Conservation (phyloP, 2,113 vertebrate genomes). For the Ammodytes dubius region DNA sequence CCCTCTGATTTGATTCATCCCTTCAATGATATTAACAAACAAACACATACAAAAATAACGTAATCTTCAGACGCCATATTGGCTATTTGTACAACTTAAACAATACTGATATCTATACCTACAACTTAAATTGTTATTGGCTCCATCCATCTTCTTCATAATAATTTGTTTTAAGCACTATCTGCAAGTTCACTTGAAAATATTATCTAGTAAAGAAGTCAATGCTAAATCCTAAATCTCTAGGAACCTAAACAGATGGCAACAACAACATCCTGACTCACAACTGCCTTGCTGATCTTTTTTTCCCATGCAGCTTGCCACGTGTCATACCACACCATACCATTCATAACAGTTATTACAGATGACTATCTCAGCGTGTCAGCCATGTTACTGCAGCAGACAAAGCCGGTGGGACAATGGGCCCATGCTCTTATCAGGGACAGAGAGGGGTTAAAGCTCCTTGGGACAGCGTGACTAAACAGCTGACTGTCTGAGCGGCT, state of each 20-base stretch:
- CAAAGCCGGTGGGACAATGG: slow-evolving; percentile 61
- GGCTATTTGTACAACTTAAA: not conserved
- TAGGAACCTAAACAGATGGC: slow-evolving; percentile 67
- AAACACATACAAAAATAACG: not conserved
- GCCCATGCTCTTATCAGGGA: slow-evolving; percentile 58
- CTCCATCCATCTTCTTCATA: not conserved
- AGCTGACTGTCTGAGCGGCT: slow-evolving; percentile 73
- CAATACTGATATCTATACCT: not conserved
- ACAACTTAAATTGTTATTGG: not conserved
- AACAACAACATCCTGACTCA: slow-evolving; percentile 42
- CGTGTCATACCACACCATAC: slow-evolving; percentile 29
- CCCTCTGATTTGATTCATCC: too few species aligned
- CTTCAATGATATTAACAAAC: not conserved
- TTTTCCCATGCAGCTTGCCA: slow-evolving; percentile 51
- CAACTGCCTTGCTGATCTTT: slow-evolving; percentile 49
- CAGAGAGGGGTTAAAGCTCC: slow-evolving; percentile 63
- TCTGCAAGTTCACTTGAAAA: slow-evolving; percentile 1
- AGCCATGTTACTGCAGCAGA: slow-evolving; percentile 31
- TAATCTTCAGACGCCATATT: not conserved
- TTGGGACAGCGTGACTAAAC: slow-evolving; percentile 77
- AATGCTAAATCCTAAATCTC: slow-evolving; percentile 36
- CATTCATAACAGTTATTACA: slow-evolving; percentile 64
- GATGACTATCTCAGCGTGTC: slow-evolving; percentile 68
- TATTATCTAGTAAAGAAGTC: slow-evolving; percentile 6
- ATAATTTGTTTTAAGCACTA: not conserved